Conservation (phyloP, 1,140 invertebrate genomes). For the Trachelipus rathkii region DNA sequence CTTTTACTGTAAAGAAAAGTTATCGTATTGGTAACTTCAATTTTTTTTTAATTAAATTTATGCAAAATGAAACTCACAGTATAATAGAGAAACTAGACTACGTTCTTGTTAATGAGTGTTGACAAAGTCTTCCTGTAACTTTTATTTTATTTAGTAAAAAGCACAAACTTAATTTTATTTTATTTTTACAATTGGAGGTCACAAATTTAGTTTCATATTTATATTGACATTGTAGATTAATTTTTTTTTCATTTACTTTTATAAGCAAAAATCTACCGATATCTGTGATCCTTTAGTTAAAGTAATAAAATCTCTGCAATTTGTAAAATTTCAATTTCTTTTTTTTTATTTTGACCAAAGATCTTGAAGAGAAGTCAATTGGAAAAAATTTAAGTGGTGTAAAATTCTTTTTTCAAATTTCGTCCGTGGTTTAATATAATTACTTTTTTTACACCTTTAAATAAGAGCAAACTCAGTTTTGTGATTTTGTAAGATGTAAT, state of each 20-base stretch:
- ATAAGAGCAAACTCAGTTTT: not conserved
- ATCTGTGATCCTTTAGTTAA: slow-evolving; percentile 1
- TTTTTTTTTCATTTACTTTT: not conserved
- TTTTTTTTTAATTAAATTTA: not conserved
- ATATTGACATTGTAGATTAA: not conserved
- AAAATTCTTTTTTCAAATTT: not conserved
- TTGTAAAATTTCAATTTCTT: too few species aligned
- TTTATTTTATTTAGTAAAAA: not conserved
- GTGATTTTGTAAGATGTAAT: slow-evolving; percentile 1
- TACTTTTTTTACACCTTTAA: not conserved
- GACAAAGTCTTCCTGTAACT: not conserved
- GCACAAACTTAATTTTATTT: not conserved
- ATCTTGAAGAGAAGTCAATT: not conserved
- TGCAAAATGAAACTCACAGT: not conserved
- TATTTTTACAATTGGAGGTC: not conserved
- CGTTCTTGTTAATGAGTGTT: not conserved
- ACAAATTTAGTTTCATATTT: not conserved
- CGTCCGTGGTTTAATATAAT: not conserved
- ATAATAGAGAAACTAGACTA: not conserved
- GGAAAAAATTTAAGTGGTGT: not conserved
- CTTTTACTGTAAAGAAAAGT: not conserved
- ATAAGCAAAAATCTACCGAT: not conserved
- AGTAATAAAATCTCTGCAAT: not conserved
- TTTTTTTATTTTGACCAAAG: not conserved
- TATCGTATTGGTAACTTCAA: not conserved